Base-by-base conservation (phyloP, 2,888 invertebrate species). In the Cyaniris semiargus region DNA sequence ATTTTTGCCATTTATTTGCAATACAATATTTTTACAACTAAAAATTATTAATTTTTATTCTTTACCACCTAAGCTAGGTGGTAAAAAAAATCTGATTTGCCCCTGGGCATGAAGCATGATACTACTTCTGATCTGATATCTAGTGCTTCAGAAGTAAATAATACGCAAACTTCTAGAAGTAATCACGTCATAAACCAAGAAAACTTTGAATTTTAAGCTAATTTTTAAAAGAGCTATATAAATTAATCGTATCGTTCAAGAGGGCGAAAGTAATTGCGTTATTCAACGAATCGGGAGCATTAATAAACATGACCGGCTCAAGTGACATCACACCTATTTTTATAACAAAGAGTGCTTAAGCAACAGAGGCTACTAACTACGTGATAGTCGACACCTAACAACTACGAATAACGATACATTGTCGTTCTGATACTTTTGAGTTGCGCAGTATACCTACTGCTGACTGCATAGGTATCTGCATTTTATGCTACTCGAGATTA, bases 291-390 rank as follows among this genome's bases (percentile, higher is more conserved):
- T 44, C 79, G 53, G 76, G 34, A 70, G 76, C 88, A 86, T 83
- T 82, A 78, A 79, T 82, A 82, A 80, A 82, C 81, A 83, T 84
- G 81, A 82, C 81, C 83, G 84, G 82, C 79, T 78, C 76, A 44
- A 76, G 48, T 88, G 88, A 87, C 85, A 86, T 88, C 88, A 88
- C 80, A 79, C 78, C 78, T 80, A 79, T 77, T 76, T 76, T 78
- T 77, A 60, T 60, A 70, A 60, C 76, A 75, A 75, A 76, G 75
- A 78, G 78, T 70, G 74, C 48, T 76, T 72, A 48, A 53, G 58
- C 38, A 27, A 56, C 44, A 78, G 76, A 77, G 60, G 10, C 44
- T 44, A 44, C 44, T 44, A 44, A 27, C 23, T 74, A 53, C 44
- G 53, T 48, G 71, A 71, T 38, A 71, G 66, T 66, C 66, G 66